phyloP scores from a whole-genome alignment of 2,888 invertebrate genomes.

The Bellardia pandia region DNA sequence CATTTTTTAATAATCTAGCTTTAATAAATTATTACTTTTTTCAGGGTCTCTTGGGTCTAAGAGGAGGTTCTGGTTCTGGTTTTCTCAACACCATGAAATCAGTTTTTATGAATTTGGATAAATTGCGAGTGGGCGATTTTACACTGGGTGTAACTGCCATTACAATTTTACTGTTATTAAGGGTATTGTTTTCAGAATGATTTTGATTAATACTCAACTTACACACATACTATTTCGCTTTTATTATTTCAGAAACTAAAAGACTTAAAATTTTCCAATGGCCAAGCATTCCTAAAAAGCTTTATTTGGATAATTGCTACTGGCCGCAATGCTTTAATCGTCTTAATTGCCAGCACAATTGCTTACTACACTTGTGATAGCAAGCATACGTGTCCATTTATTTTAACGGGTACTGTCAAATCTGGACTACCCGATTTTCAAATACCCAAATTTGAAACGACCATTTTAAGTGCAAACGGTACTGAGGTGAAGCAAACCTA shows the following conservation, averaged over 20 bases:
- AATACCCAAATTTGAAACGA: constrained; percentile 90
- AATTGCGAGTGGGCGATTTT: constrained; percentile 89
- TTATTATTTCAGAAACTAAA: constrained; percentile 65
- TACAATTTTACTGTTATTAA: constrained; percentile 88
- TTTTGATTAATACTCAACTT: neutral
- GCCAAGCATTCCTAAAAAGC: constrained; percentile 84
- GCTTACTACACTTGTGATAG: constrained; percentile 86
- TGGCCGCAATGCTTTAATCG: constrained; percentile 93
- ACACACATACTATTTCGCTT: neutral
- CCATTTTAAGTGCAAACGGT: constrained; percentile 79
- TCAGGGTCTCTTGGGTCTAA: constrained; percentile 88
- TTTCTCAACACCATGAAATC: constrained; percentile 91
- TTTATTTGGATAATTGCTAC: constrained; percentile 91
- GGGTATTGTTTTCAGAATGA: constrained; percentile 85
- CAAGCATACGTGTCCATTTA: constrained; percentile 86
- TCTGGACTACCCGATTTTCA: constrained; percentile 89
- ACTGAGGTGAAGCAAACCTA: constrained; percentile 79
- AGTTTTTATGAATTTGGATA: constrained; percentile 88
- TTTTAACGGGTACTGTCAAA: constrained; percentile 89
- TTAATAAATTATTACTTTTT: constrained; percentile 12
- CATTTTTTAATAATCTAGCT: neutral
- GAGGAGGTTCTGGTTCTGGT: constrained; percentile 88
- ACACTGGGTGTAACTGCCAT: constrained; percentile 90
- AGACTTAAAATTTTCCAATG: constrained; percentile 63
- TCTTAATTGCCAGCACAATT: constrained; percentile 86